Conservation (phyloP, 2,113 vertebrate genomes). For the Rhodinocichla rosea region DNA sequence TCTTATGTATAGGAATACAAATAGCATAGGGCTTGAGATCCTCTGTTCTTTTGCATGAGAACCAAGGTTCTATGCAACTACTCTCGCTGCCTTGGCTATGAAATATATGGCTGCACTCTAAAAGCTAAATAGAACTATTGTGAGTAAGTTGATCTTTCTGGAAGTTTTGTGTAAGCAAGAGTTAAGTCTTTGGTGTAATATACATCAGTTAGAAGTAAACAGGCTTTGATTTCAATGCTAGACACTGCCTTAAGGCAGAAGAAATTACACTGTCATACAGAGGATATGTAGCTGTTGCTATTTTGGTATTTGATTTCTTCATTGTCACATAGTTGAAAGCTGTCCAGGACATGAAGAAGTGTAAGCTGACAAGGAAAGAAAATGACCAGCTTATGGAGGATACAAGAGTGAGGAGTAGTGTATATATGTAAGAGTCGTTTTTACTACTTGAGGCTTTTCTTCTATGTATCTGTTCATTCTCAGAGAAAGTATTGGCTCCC, state of each 20-base stretch:
- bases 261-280: slow-evolving; percentile 92
- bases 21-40: background rate
- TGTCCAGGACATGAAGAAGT: slow-evolving; percentile 80
- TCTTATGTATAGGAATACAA: background rate
- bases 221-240: slow-evolving; percentile 88
- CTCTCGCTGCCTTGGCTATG: background rate
- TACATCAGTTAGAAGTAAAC: slow-evolving; percentile 89
- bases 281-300: slow-evolving; percentile 88
- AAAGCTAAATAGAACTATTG: slow-evolving; percentile 17
- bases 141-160: slow-evolving; percentile 48
- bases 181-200: slow-evolving; percentile 69
- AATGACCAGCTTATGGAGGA: slow-evolving; percentile 44
- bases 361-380: slow-evolving; percentile 60
- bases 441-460: background rate
- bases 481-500: background rate
- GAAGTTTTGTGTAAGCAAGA: slow-evolving; percentile 61
- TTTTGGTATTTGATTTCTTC: slow-evolving; percentile 79
- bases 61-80: background rate
- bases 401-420: background rate
- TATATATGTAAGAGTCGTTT: background rate
- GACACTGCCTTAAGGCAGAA: slow-evolving; percentile 90
- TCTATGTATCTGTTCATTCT: background rate
- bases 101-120: background rate
- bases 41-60: background rate
- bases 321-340: slow-evolving; percentile 92